These are phyloP conservation scores for Notothenia rossii DNA, from an alignment of 2,113 vertebrate species.

Conservation along the genomic window DNA sequence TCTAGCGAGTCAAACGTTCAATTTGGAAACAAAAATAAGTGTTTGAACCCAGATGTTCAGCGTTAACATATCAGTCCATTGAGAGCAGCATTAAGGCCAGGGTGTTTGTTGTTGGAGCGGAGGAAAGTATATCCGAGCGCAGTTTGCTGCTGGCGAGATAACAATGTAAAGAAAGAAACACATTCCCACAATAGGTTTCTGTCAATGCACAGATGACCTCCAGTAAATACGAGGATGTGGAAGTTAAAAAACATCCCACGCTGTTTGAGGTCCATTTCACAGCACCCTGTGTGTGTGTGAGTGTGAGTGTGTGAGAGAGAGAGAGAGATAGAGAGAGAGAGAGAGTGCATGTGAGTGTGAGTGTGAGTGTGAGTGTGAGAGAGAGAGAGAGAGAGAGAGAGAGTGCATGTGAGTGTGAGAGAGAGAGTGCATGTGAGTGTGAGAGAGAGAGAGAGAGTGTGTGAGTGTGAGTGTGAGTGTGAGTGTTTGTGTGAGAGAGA, in stretches of 20 bases:
- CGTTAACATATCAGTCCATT: not conserved
- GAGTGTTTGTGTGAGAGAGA: no score
- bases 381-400: no score
- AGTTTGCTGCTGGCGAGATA: not conserved
- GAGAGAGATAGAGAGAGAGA: no score
- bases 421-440: no score
- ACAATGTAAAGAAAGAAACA: constrained; percentile 17
- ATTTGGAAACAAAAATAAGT: not conserved
- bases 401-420: no score
- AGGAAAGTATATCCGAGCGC: not conserved
- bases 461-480: no score
- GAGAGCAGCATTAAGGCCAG: not conserved
- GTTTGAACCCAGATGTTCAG: not conserved
- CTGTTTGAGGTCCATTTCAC: constrained; percentile 16
- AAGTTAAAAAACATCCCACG: not conserved
- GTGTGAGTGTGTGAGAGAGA: not conserved
- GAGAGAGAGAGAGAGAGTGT: no score
- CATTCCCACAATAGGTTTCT: not conserved
- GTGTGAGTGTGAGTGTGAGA: no score
- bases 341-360: no score
- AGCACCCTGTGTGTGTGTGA: not conserved
- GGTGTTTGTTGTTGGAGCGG: not conserved
- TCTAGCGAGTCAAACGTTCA: not conserved
- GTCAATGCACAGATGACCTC: constrained; percentile 13
- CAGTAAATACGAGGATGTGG: constrained; percentile 22